phyloP scores from a whole-genome alignment of 1,140 invertebrate species.

The Meteorus sp. region DNA sequence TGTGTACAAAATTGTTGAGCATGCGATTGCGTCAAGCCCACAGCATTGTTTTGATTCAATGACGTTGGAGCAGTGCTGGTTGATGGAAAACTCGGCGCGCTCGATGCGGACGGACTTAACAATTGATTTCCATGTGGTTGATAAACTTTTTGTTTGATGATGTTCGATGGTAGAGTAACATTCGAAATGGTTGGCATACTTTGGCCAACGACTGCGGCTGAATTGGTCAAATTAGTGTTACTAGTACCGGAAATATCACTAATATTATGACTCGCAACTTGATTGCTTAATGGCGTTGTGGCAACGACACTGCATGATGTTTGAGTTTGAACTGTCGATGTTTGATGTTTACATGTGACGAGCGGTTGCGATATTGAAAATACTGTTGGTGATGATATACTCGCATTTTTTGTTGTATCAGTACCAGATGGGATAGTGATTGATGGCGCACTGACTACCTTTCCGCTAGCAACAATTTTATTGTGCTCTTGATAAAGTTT shows the following conservation, averaged over 20 bases:
- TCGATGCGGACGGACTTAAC: conserved; percentile 48
- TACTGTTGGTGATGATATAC: conserved; percentile 37
- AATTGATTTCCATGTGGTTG: conserved; percentile 45
- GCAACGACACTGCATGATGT: conserved; percentile 39
- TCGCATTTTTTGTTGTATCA: conserved; percentile 41
- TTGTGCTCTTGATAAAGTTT: conserved; percentile 61
- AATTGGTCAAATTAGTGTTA: conserved; percentile 29
- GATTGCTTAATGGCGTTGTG: conserved; percentile 30
- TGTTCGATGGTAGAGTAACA: conserved; percentile 37
- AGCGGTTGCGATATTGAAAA: conserved; percentile 31
- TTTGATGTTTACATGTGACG: conserved; percentile 50
- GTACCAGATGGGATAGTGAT: conserved; percentile 27
- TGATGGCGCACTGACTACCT: conserved; percentile 49
- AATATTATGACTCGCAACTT: background rate
- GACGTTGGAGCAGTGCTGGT: conserved; percentile 21
- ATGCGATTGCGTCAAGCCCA: background rate
- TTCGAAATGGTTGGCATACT: conserved; percentile 39
- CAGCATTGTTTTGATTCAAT: conserved; percentile 17
- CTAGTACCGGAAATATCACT: background rate
- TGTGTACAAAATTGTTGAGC: conserved; percentile 30
- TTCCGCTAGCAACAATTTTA: conserved; percentile 62
- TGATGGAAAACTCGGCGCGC: conserved; percentile 32
- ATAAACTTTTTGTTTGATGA: conserved; percentile 42
- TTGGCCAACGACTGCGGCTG: conserved; percentile 37
- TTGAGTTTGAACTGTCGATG: conserved; percentile 53